Base-by-base conservation (phyloP, 2,797 vertebrate species). In the Phoxinus dragarum region DNA sequence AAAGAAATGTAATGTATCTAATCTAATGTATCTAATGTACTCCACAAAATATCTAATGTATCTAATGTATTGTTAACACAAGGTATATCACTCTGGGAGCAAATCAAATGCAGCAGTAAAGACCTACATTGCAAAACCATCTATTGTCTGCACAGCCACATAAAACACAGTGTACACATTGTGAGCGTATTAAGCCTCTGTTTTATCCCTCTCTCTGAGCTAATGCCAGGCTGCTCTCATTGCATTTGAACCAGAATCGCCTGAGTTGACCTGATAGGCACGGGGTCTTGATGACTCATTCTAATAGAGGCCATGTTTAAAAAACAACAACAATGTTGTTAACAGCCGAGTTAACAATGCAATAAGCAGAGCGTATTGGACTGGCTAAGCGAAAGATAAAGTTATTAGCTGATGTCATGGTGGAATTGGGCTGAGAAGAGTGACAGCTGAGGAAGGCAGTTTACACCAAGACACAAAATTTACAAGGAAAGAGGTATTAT, bases 391-490 rank as follows among this genome's bases (percentile, higher is more conserved):
- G 42, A 78, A 66, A 83, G 75, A 38, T 44, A 38, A 67, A 59
- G 79, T 81, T 61, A 81, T 81, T 75, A 82, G 27, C 47, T 74
- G 67, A 88, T 79, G 85, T 85, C 59, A 74, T 71, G 34, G 49
- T 23, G 64, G 17, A 86, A 82, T 66, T 40, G 54, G 54, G 49
- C 34, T 75, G 27, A 68, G 49, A 54, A 21, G 34, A 80, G 12
- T n/a, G 69, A 75, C 36, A 36, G 40, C 68, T 14, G 73, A 49
- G n/a, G 36, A 78, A 23, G 17, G 21, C 36, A 27, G 14, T 49
- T 78, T 54, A 74, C 64, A 56, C 34, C 81, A 80, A 66, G 31
- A 64, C 16, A 31, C 86, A 90, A 81, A 89, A 93, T 93, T 91
- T 92, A 88, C 86, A 88, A 12, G 64, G 84, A 84, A 81, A 86